These are phyloP conservation scores for Erebia palarica DNA, from an alignment of 2,888 invertebrate genomes.

Conservation along the genomic window DNA sequence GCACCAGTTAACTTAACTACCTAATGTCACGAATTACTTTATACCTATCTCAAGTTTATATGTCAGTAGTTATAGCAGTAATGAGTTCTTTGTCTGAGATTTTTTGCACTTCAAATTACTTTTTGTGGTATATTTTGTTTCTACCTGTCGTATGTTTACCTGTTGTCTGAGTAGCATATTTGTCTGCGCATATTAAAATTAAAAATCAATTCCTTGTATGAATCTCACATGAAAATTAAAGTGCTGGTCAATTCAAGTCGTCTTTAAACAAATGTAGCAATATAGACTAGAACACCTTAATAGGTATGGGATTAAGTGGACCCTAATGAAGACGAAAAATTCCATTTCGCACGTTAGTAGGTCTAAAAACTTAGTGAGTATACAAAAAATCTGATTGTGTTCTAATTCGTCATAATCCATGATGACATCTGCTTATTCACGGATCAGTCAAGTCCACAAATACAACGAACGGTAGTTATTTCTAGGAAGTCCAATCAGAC, in stretches of 20 bases:
- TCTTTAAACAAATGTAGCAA: too few relatives aligned
- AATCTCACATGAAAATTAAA: too few relatives aligned
- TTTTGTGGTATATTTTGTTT: not conserved
- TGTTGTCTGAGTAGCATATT: not conserved
- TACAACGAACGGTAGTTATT: not conserved
- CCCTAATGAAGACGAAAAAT: too few relatives aligned
- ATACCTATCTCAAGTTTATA: conserved; percentile 4
- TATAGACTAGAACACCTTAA: too few relatives aligned
- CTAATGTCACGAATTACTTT: conserved; percentile 9
- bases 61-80: not conserved
- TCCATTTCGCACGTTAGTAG: too few relatives aligned
- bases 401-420: not conserved
- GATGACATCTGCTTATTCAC: conserved; percentile 14
- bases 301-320: too few relatives aligned
- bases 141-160: not conserved
- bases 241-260: too few relatives aligned
- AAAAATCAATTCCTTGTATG: too few relatives aligned
- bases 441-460: conserved; percentile 13
- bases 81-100: conserved; percentile 17
- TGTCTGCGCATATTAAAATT: too few relatives aligned
- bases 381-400: too few relatives aligned
- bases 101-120: not conserved
- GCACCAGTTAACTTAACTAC: conserved; percentile 12
- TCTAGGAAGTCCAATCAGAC: conserved; percentile 13
- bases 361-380: too few relatives aligned